Evolutionary conservation across 1,140 invertebrate genomes (phyloP).

Genomic region (Zophobas morio): DNA sequence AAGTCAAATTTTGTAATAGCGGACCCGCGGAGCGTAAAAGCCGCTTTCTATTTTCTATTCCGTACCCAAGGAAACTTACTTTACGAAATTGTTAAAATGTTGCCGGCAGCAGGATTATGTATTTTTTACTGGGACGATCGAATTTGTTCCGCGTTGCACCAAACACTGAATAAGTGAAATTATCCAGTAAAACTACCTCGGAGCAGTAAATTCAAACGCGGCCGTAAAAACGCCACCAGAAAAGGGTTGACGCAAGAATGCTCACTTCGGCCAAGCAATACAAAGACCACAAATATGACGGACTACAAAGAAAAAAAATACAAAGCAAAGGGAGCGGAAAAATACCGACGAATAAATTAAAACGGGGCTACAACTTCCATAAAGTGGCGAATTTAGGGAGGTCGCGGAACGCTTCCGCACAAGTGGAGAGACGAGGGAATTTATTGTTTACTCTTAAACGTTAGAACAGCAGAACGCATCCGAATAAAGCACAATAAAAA

Average conservation of each 20-base stretch:
- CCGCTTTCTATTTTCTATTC: too few relatives aligned
- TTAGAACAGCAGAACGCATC: too few relatives aligned
- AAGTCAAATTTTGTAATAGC: conserved; percentile 13
- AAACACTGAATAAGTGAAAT: neutral
- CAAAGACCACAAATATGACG: conserved; percentile 5
- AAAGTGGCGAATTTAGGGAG: neutral
- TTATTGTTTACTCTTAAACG: neutral
- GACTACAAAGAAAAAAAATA: neutral
- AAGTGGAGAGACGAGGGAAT: neutral
- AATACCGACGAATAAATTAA: conserved; percentile 5
- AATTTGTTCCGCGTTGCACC: neutral
- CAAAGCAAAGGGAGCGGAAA: neutral
- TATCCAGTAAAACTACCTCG: neutral
- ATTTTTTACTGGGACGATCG: too few relatives aligned
- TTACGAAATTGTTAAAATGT: neutral
- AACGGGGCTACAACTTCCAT: neutral
- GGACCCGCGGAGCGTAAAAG: neutral
- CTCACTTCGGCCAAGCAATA: neutral
- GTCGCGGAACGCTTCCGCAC: neutral
- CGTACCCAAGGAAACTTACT: neutral
- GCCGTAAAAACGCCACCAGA: neutral
- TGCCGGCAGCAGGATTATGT: neutral
- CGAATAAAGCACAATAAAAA: too few relatives aligned
- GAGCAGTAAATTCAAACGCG: neutral
- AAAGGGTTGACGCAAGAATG: conserved; percentile 16